Percentiles rank a stretch among this genome's conserved stretches.
Evolutionary conservation across 2,113 vertebrate genomes (phyloP).

Genomic region (Pseudopipra pipra): DNA sequence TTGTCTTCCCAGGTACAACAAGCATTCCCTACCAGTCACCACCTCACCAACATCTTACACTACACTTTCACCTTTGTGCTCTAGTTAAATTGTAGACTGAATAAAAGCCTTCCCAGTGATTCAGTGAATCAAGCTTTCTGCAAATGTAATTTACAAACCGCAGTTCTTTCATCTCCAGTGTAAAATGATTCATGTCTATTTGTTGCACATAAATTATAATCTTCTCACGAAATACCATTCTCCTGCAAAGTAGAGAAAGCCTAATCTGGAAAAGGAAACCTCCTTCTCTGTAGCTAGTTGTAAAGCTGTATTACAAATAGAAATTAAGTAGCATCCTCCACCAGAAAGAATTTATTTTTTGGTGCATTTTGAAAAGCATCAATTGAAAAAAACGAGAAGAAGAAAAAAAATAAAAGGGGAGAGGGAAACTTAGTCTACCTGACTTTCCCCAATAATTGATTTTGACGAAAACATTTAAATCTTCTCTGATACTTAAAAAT

Average conservation of each 20-base stretch:
- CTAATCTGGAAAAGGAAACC: background rate
- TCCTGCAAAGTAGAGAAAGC: background rate
- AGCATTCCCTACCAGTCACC: background rate
- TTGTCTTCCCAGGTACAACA: background rate
- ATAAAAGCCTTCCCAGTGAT: background rate
- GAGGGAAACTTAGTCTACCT: background rate
- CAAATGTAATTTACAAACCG: background rate
- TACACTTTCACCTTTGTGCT: background rate
- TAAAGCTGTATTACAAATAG: background rate
- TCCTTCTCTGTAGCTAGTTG: background rate
- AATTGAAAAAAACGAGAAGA: fast-evolving
- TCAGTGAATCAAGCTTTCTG: background rate
- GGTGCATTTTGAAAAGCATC: background rate
- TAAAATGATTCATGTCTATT: background rate
- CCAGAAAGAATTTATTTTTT: background rate
- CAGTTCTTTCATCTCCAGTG: background rate
- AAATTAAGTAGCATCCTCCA: background rate
- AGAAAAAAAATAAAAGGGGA: background rate
- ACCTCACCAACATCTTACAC: background rate
- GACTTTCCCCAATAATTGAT: background rate
- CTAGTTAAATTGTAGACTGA: background rate
- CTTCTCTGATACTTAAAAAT: background rate
- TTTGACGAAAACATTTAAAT: background rate
- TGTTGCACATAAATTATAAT: background rate
- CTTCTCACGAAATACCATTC: background rate